Percentiles rank a stretch among this genome's conserved stretches.
phyloP scores from a whole-genome alignment of 2,888 invertebrate genomes.

The Melanchra persicariae region DNA sequence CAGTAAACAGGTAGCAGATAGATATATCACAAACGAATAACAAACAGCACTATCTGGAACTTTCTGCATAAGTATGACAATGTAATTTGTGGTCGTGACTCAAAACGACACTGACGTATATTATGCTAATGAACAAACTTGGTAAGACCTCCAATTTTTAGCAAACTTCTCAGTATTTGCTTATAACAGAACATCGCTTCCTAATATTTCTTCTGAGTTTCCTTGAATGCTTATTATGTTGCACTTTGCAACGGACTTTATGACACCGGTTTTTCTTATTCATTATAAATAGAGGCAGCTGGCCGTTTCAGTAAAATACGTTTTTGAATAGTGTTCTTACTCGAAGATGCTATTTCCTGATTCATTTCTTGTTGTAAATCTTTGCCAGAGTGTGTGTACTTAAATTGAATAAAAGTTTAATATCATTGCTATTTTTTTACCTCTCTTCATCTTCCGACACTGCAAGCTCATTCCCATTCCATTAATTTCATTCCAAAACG shows the following conservation, averaged over 20 bases:
- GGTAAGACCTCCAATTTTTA: slow-evolving; percentile 62
- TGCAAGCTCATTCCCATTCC: background rate
- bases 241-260: slow-evolving; percentile 34
- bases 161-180: slow-evolving; percentile 46
- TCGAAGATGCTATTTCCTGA: background rate
- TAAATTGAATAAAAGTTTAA: background rate
- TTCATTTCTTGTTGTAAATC: background rate
- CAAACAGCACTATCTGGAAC: slow-evolving; percentile 62
- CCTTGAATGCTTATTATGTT: slow-evolving; percentile 48
- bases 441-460: background rate
- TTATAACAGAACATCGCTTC: slow-evolving; percentile 54
- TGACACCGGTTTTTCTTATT: slow-evolving; percentile 4
- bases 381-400: background rate
- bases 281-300: background rate
- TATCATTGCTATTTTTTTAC: background rate
- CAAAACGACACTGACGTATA: slow-evolving; percentile 71
- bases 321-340: background rate
- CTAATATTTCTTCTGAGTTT: slow-evolving; percentile 46
- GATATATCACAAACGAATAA: slow-evolving; percentile 33
- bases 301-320: background rate
- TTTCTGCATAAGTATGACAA: slow-evolving; percentile 61
- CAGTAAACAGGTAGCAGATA: slow-evolving; percentile 42
- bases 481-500: slow-evolving; percentile 17
- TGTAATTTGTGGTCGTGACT: slow-evolving; percentile 69
- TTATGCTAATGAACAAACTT: slow-evolving; percentile 74